Conservation (phyloP, 2,888 invertebrate species). For the Thera obeliscata region DNA sequence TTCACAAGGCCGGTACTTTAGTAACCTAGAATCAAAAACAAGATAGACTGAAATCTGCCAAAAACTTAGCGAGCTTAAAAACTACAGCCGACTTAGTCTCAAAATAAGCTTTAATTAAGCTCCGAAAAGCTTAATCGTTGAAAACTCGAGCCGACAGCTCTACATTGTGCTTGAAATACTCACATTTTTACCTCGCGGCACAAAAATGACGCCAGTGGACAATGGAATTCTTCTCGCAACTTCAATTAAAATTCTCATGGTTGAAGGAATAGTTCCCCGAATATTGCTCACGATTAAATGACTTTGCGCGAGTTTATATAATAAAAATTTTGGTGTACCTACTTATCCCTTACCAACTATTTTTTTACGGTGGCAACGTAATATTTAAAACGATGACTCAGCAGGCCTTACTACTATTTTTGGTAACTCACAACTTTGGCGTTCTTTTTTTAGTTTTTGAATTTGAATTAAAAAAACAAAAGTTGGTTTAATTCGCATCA, state of each 20-base stretch:
- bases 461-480: too few relatives aligned
- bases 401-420: constrained; percentile 38
- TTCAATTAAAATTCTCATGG: constrained; percentile 45
- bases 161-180: constrained; percentile 20
- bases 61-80: too few relatives aligned
- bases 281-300: constrained; percentile 44
- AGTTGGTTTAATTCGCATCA: too few relatives aligned
- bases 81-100: background rate
- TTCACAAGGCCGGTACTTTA: too few relatives aligned
- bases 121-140: constrained; percentile 33
- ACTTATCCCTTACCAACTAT: constrained; percentile 6
- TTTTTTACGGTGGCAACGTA: constrained; percentile 37
- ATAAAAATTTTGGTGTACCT: constrained; percentile 43
- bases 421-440: constrained; percentile 22
- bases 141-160: constrained; percentile 18
- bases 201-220: constrained; percentile 38
- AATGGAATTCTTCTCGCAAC: constrained; percentile 38
- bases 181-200: constrained; percentile 36
- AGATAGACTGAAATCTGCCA: too few relatives aligned
- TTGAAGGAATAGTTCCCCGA: constrained; percentile 40
- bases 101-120: constrained; percentile 31
- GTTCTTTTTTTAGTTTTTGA: background rate
- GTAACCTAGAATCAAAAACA: too few relatives aligned
- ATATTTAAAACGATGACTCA: constrained; percentile 55
- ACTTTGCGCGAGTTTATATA: constrained; percentile 51